These are phyloP conservation scores for Triops cancriformis DNA, from an alignment of 1,140 invertebrate genomes.

Conservation along the genomic window DNA sequence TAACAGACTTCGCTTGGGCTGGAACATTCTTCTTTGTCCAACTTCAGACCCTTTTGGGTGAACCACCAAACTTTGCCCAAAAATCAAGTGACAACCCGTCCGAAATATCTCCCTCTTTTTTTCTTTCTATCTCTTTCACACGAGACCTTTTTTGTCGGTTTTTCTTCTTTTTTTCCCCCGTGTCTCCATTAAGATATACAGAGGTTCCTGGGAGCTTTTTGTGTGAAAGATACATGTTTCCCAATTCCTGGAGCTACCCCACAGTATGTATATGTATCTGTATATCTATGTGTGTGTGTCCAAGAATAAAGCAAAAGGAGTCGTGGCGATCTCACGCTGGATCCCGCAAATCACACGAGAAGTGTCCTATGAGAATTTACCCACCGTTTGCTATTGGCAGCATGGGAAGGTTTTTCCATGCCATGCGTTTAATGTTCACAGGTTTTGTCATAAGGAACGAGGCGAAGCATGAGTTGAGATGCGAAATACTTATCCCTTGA, in stretches of 20 bases:
- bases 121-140: neutral
- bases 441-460: neutral
- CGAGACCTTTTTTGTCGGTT: neutral
- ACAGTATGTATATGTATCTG: neutral
- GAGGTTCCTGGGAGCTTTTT: neutral
- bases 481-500: no score
- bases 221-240: neutral
- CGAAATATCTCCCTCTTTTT: neutral
- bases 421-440: neutral
- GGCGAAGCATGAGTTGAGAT: no score
- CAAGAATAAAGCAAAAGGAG: neutral
- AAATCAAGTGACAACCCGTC: neutral
- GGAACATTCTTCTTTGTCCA: neutral
- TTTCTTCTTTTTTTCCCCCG: neutral
- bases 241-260: neutral
- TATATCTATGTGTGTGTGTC: no score
- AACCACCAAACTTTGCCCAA: neutral
- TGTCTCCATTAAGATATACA: neutral
- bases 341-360: slow-evolving; percentile 8
- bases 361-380: slow-evolving; percentile 14
- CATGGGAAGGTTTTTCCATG: neutral
- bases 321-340: slow-evolving; percentile 2
- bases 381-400: neutral
- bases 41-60: neutral
- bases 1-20: neutral